Conservation (phyloP, 2,888 invertebrate genomes). For the Noctua janthe region DNA sequence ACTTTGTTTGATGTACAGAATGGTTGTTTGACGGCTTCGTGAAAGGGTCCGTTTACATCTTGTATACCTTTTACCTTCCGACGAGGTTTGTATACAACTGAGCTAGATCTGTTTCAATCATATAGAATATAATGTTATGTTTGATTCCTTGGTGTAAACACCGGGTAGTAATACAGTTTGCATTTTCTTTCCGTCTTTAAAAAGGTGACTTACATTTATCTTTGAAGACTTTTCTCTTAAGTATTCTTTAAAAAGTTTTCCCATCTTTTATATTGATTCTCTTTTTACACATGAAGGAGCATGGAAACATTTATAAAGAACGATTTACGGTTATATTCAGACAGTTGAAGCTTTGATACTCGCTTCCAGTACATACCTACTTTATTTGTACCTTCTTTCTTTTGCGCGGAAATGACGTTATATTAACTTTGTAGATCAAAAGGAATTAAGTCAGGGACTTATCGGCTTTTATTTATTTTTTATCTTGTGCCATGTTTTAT, state of each 20-base stretch:
- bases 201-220: not conserved
- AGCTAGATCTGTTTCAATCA: not conserved
- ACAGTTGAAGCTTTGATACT: slow-evolving; percentile 1
- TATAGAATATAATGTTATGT: not conserved
- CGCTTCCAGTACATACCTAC: not conserved
- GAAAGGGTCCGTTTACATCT: too few relatives aligned
- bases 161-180: not conserved
- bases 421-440: slow-evolving; percentile 15
- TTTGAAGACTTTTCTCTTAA: not conserved
- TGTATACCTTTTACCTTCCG: not conserved
- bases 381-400: not conserved
- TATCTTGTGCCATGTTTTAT: not conserved
- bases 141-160: not conserved
- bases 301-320: slow-evolving; percentile 34
- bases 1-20: too few relatives aligned
- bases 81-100: not conserved
- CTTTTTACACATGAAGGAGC: slow-evolving; percentile 14
- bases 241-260: slow-evolving; percentile 34
- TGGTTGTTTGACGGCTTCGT: too few relatives aligned
- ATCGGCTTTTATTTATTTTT: not conserved
- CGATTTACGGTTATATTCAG: slow-evolving; percentile 24
- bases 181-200: not conserved
- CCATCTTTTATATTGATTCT: slow-evolving; percentile 22
- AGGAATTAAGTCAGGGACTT: not conserved
- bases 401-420: not conserved